Base-by-base conservation (phyloP, 53 echinoderm and acorn worm species). In the Holothuria scabra region DNA sequence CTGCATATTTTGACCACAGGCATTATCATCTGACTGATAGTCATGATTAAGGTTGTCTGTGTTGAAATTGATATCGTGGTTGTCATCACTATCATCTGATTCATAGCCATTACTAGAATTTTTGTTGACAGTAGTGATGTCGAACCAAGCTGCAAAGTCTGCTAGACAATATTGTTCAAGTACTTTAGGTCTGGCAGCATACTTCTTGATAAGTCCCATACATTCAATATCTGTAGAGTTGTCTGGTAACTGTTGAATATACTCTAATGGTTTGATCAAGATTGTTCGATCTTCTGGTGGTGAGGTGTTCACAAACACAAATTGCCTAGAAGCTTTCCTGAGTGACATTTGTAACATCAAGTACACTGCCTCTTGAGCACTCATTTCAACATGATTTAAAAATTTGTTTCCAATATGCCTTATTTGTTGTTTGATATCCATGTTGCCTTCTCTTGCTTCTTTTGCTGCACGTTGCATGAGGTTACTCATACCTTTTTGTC, bases 291-390 rank as follows among this genome's bases (percentile, higher is more conserved):
- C 78, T 74, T 76, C 84, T 37, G 62, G 70, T 25, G 87, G 76
- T 12, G 84, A 65, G 13, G 90, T 87, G 25, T 80, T 80, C 30
- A 88, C 20, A 48, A 88, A 84, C 21, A 84, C 48, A 62, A 88
- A 58, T 25, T 83, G 34, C 74, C 84, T 60, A 5, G 88, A 74
- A 14, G 76, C 67, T 61, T 74, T 61, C 12, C 62, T 83, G 14
- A 88, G 28, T 46, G 83, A 68, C 49, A 88, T 18, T 72, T 88
- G 83, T 25, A 88, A 75, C 12, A 83, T 26, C 5, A 84, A 29
- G 30, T 88, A 88, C 12, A 83, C 88, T 30, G 84, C 88, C n/a
- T 88, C 88, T 88, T 88, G 84, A 46, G 88, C 88, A 84, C 83
- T 60, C 10, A 88, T 63, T 74, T 88, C 88, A 37, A 88, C 83